Evolutionary conservation across 2,888 invertebrate genomes (phyloP).

Genomic region (Drosophila phalerata): DNA sequence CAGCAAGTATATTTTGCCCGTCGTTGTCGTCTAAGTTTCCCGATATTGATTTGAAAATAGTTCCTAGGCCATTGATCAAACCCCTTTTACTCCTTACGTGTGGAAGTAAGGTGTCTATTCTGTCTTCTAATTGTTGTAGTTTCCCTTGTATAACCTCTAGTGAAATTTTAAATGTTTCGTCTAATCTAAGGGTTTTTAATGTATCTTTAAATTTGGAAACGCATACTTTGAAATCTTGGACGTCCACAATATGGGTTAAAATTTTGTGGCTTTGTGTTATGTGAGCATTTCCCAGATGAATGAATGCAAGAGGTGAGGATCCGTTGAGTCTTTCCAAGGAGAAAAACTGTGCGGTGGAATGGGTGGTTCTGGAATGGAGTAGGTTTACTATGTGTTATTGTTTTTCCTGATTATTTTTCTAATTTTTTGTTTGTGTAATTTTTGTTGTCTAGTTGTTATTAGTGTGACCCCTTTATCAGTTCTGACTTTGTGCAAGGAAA

Average conservation of each 20-base stretch:
- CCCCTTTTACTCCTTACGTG: neutral
- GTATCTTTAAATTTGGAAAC: neutral
- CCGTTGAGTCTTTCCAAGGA: constrained; percentile 2
- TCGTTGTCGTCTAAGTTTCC: constrained; percentile 1
- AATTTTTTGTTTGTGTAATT: constrained; percentile 12
- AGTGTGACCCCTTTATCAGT: constrained; percentile 5
- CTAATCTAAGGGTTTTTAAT: neutral
- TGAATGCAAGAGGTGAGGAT: constrained; percentile 2
- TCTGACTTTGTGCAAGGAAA: constrained; percentile 8
- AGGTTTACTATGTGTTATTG: constrained; percentile 3
- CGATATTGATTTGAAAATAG: neutral
- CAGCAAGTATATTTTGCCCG: neutral
- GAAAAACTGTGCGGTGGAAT: constrained; percentile 5
- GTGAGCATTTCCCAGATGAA: neutral
- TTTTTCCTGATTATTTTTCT: constrained; percentile 10
- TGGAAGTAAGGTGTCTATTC: constrained; percentile 3
- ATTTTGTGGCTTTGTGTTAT: neutral
- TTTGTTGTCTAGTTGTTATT: constrained; percentile 5
- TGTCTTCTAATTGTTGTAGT: neutral
- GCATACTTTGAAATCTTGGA: constrained; percentile 1
- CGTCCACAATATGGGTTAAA: neutral
- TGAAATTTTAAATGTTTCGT: neutral
- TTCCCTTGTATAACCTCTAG: neutral
- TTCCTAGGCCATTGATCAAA: constrained; percentile 4
- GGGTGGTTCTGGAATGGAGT: constrained; percentile 4